Evolutionary conservation across 1,140 invertebrate species (phyloP).

Genomic region (Stenopsyche tienmushanensis): DNA sequence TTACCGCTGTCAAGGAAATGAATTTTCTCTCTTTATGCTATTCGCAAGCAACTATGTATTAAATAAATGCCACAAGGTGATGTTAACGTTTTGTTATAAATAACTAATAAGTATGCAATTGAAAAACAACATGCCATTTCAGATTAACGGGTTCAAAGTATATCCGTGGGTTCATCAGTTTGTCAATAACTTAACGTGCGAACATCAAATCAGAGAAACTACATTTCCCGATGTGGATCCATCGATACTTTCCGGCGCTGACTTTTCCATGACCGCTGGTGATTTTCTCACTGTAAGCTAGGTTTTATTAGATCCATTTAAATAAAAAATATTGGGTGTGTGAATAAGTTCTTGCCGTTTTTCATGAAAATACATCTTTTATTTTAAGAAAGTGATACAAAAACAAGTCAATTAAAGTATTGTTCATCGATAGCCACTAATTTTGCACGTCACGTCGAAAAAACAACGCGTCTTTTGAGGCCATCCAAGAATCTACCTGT

Average conservation of each 20-base stretch:
- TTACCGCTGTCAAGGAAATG: constrained; percentile 94
- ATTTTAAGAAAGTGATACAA: no score
- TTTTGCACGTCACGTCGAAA: no score
- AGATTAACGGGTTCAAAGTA: constrained; percentile 61
- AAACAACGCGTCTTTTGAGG: no score
- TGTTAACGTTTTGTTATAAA: not conserved
- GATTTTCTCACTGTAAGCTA: constrained; percentile 80
- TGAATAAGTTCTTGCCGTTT: no score
- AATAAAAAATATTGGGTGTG: not conserved
- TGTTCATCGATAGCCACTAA: no score
- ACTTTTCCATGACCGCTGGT: constrained; percentile 95
- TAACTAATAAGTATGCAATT: not conserved
- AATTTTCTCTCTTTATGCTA: constrained; percentile 97
- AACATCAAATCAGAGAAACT: constrained; percentile 77
- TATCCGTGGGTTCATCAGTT: constrained; percentile 95
- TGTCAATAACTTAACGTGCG: constrained; percentile 80
- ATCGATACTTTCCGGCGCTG: constrained; percentile 61
- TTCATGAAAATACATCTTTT: no score
- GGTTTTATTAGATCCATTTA: not conserved
- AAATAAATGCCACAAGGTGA: constrained; percentile 72
- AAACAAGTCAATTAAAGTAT: no score
- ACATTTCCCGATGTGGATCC: constrained; percentile 92
- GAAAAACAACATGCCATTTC: not conserved
- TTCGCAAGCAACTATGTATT: constrained; percentile 95
- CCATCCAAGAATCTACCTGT: no score